Conservation (phyloP, 2,113 vertebrate species). For the Planiliza haematocheilus region DNA sequence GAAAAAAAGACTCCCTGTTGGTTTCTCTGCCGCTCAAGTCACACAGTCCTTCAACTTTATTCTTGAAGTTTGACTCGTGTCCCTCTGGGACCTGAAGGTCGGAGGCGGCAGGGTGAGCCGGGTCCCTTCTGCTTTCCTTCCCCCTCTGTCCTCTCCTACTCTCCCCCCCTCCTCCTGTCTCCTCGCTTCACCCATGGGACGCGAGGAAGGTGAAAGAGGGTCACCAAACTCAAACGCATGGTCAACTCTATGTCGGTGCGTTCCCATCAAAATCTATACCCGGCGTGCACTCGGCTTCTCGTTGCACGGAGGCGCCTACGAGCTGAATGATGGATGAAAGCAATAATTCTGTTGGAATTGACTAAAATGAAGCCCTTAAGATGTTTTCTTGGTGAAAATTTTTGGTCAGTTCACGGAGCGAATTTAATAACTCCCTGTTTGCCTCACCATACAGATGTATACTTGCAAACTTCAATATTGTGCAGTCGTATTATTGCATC, state of each 20-base stretch:
- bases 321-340: slow-evolving; percentile 42
- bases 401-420: background rate
- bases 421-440: slow-evolving; percentile 25
- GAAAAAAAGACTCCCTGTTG: slow-evolving; percentile 4
- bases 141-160: slow-evolving; percentile 17
- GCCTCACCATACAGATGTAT: slow-evolving; percentile 14
- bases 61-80: slow-evolving; percentile 61
- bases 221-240: slow-evolving; percentile 62
- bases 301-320: background rate
- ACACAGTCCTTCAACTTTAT: slow-evolving; percentile 63
- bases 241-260: slow-evolving; percentile 50
- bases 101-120: slow-evolving; percentile 37
- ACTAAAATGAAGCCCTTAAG: slow-evolving; percentile 3
- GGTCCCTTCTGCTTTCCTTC: slow-evolving; percentile 34
- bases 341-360: slow-evolving; percentile 25
- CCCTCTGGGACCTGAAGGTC: slow-evolving; percentile 69
- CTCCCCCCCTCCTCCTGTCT: slow-evolving; percentile 43
- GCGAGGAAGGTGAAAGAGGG: slow-evolving; percentile 57
- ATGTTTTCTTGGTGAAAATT: background rate
- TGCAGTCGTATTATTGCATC: slow-evolving; percentile 14
- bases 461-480: slow-evolving; percentile 31
- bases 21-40: slow-evolving; percentile 49
- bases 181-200: slow-evolving; percentile 67
- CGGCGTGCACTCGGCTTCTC: slow-evolving; percentile 19
- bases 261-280: slow-evolving; percentile 42